Evolutionary conservation across 1,140 invertebrate species (phyloP).

Genomic region (Brachionus asplanchnoidis): DNA sequence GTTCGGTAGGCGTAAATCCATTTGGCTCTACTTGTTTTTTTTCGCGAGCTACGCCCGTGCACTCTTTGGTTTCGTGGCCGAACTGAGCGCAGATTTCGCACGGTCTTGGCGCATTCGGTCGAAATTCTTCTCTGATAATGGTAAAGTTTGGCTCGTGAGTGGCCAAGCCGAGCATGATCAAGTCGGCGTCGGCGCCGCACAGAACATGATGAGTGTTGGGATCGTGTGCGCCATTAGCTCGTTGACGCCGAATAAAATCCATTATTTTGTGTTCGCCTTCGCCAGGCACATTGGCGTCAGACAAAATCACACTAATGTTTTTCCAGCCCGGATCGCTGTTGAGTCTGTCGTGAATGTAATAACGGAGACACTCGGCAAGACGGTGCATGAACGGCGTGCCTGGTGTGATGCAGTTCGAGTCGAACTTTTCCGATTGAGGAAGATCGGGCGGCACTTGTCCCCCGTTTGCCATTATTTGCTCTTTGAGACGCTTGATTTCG

Average conservation of each 20-base stretch:
- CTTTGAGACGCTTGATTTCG: slow-evolving; percentile 69
- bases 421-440: slow-evolving; percentile 81
- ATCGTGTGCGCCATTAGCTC: slow-evolving; percentile 89
- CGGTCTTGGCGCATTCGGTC: slow-evolving; percentile 87
- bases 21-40: slow-evolving; percentile 57
- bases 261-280: slow-evolving; percentile 99
- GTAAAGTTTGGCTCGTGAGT: slow-evolving; percentile 99
- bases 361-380: slow-evolving; percentile 85
- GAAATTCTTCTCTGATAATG: slow-evolving; percentile 84
- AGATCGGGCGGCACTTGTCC: slow-evolving; percentile 74
- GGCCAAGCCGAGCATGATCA: slow-evolving; percentile 93
- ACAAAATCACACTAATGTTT: slow-evolving; percentile 85
- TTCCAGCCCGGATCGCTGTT: slow-evolving; percentile 94
- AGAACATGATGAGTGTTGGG: slow-evolving; percentile 94
- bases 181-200: slow-evolving; percentile 82
- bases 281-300: slow-evolving; percentile 95
- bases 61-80: slow-evolving; percentile 93
- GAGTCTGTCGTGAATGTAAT: slow-evolving; percentile 87
- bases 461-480: slow-evolving; percentile 65
- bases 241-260: slow-evolving; percentile 93
- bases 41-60: slow-evolving; percentile 65
- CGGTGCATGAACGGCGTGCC: slow-evolving; percentile 97
- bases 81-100: slow-evolving; percentile 94
- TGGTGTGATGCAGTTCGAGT: slow-evolving; percentile 97
- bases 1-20: slow-evolving; percentile 58